Base-by-base conservation (phyloP, 2,113 vertebrate genomes). In the Mus pahari region DNA sequence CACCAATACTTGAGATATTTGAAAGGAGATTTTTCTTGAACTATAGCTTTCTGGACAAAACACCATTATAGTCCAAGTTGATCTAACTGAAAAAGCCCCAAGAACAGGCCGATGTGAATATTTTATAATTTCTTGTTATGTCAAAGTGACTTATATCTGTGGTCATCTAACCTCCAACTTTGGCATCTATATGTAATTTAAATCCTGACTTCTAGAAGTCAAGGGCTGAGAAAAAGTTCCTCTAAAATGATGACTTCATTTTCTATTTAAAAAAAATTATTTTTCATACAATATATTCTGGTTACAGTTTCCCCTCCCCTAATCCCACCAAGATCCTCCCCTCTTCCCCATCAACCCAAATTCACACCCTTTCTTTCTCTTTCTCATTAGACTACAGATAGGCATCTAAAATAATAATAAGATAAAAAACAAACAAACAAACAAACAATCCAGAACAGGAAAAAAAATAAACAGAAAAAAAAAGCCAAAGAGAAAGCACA, bases 41-140 rank as follows among this genome's bases (percentile, higher is more conserved):
- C 4, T 5, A 13, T 58, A 42, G 39, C 50, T 88, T 93, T 93
- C 78, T 92, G 70, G 24, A 74, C n/a, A 36, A 78, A 68, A 89
- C 31, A 94, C 53, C 36, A 53, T 84, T 79, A 33, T 4, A 93
- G 48, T 14, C 31, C 22, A 90, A 77, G 55, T 7, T 94, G 60
- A 81, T 28, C 42, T 97, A 62, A 86, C 94, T 42, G 28, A 75
- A 64, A 89, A 11, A 70, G 45, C 42, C 70, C 68, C 36, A 77
- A 84, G 92, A 96, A 93, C 20, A 86, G 64, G 55, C 31, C 58
- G 66, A 28, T 42, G 36, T 82, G 86, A 96, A 95, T 87, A 93
- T 79, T 95, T 96, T 83, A 75, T 91, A 82, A 70, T 93, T 96
- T 78, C 31, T 86, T 94, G 19, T 66, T 90, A 68, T 74, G 79